Conservation (phyloP, 2,113 vertebrate species). For the Proteles cristata region DNA sequence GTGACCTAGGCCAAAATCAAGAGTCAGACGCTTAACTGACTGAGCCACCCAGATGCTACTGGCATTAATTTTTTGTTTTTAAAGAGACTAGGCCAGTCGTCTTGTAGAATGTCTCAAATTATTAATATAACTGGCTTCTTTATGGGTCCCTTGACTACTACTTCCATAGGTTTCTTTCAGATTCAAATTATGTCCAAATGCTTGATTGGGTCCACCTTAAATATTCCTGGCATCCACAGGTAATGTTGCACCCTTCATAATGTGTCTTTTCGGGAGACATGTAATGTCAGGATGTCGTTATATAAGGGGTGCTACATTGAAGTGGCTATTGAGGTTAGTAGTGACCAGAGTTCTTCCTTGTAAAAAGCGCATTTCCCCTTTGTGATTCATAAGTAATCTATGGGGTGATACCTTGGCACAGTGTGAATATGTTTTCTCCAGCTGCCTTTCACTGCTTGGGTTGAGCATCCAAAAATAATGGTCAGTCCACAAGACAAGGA, state of each 20-base stretch:
- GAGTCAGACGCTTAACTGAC: too few species aligned
- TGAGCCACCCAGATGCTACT: too few species aligned
- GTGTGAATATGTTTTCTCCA: not conserved
- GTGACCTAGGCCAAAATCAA: too few species aligned
- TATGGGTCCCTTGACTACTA: not conserved
- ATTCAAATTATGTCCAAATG: not conserved
- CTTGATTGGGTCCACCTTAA: not conserved
- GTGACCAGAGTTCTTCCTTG: too few species aligned
- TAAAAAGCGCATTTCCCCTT: not conserved
- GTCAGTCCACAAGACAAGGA: not conserved
- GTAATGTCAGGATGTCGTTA: not conserved
- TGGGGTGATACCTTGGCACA: not conserved
- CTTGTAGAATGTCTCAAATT: not conserved
- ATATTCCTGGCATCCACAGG: not conserved
- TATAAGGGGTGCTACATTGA: not conserved
- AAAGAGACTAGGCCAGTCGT: not conserved
- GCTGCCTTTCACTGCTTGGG: not conserved
- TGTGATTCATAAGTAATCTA: not conserved
- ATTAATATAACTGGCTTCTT: not conserved
- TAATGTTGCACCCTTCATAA: not conserved
- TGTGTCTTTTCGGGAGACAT: not conserved
- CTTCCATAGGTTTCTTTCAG: not conserved
- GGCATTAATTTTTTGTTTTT: not conserved
- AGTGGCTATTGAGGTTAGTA: not conserved
- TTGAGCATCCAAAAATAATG: not conserved